A percentile compares a stretch with the other conserved stretches of the same genome.
Evolutionary conservation across 2,113 vertebrate genomes (phyloP).

Genomic region (Axis porcinus): DNA sequence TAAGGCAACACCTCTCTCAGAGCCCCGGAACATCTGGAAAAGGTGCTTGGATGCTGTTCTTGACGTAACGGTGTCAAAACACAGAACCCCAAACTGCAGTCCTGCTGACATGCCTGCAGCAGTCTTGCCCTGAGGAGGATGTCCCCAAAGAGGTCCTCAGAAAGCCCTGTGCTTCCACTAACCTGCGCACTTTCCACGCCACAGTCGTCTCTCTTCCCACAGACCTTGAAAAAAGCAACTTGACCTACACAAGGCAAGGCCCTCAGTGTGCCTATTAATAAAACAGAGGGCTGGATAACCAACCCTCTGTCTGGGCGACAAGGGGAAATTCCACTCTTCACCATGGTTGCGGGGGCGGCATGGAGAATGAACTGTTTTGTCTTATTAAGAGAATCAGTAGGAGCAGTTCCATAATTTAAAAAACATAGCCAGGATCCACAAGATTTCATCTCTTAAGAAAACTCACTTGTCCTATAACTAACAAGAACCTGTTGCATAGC

Average conservation of each 20-base stretch:
- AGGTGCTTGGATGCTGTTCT: background rate
- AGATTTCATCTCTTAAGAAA: background rate
- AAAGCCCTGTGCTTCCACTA: background rate
- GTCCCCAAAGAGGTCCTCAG: background rate
- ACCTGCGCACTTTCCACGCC: background rate
- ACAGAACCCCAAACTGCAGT: background rate
- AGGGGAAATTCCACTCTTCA: background rate
- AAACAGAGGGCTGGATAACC: background rate
- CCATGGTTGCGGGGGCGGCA: rapidly evolving
- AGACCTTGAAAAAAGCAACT: background rate
- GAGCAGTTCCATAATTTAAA: background rate
- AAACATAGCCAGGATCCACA: background rate
- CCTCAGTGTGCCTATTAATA: background rate
- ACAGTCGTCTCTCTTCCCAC: background rate
- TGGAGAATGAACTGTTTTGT: background rate
- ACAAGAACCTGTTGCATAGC: background rate
- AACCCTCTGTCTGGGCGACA: background rate
- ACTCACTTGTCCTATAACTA: background rate
- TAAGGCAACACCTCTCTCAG: background rate
- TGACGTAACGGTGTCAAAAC: background rate
- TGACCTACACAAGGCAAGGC: background rate
- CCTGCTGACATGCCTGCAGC: background rate
- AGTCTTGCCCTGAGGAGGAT: background rate
- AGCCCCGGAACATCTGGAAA: background rate
- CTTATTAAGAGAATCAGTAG: background rate